A percentile compares a stretch with the other conserved stretches of the same genome.
Conservation (phyloP, 2,797 vertebrate genomes). For the Hozukius guyotensis region DNA sequence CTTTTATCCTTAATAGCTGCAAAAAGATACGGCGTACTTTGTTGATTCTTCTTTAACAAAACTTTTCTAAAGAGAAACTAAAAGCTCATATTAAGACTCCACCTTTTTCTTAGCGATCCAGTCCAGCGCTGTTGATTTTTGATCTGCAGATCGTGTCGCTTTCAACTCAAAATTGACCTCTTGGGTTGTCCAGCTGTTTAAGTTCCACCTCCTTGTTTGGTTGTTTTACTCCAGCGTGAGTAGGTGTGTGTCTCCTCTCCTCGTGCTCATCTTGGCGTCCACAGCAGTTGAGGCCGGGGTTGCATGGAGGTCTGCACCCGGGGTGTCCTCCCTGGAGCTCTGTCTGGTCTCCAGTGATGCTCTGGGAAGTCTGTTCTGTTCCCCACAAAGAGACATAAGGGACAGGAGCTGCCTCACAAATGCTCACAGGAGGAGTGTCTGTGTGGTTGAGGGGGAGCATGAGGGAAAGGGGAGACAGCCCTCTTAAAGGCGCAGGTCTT, state of each 20-base stretch:
- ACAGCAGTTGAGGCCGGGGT: slow-evolving; percentile 50
- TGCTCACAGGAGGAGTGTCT: slow-evolving; percentile 85
- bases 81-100: slow-evolving; percentile 67
- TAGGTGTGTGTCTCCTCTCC: slow-evolving; percentile 43
- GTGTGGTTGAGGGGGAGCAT: slow-evolving; percentile 81
- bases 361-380: slow-evolving; percentile 79
- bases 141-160: slow-evolving; percentile 49
- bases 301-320: slow-evolving; percentile 55
- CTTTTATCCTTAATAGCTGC: slow-evolving; percentile 44
- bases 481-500: slow-evolving; percentile 87
- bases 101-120: slow-evolving; percentile 68
- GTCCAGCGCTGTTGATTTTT: slow-evolving; percentile 54
- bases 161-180: slow-evolving; percentile 66
- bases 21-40: slow-evolving; percentile 38
- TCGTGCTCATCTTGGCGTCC: slow-evolving; percentile 48
- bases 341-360: slow-evolving; percentile 76
- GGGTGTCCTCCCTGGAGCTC: slow-evolving; percentile 69
- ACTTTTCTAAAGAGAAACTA: slow-evolving; percentile 71
- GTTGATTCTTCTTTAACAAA: slow-evolving; percentile 50
- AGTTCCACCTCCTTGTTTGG: slow-evolving; percentile 62
- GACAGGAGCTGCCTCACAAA: slow-evolving; percentile 84
- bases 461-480: slow-evolving; percentile 82
- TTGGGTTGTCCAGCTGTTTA: slow-evolving; percentile 62
- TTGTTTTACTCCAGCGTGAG: slow-evolving; percentile 63
- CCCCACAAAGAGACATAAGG: slow-evolving; percentile 83